A percentile compares a stretch with the other conserved stretches of the same genome.
Conservation (phyloP, 2,888 invertebrate species). For the Priapulus caudatus region DNA sequence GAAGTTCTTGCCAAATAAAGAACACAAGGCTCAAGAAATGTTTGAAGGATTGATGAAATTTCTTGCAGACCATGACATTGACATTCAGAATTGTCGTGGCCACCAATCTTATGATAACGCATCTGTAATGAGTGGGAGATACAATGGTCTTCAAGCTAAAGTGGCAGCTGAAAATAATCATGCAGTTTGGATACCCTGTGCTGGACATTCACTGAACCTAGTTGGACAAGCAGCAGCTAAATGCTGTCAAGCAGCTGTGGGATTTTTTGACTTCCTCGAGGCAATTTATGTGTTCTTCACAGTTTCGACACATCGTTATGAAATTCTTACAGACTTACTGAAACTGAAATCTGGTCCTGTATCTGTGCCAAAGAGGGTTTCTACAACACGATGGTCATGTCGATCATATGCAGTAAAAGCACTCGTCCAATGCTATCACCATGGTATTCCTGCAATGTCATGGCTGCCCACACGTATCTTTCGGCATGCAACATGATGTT, state of each 20-base stretch:
- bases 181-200: not conserved
- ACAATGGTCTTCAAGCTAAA: not conserved
- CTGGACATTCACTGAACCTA: not conserved
- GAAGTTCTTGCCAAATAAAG: slow-evolving; percentile 26
- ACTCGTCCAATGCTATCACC: not conserved
- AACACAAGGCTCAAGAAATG: slow-evolving; percentile 30
- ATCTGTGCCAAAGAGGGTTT: not conserved
- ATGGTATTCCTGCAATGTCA: too few species aligned
- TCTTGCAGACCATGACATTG: not conserved
- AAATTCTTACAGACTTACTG: too few species aligned
- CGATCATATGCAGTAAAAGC: not conserved
- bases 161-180: not conserved
- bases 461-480: too few species aligned
- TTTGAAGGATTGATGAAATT: slow-evolving; percentile 13
- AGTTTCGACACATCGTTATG: not conserved
- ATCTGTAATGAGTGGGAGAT: not conserved
- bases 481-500: too few species aligned
- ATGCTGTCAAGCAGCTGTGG: too few species aligned
- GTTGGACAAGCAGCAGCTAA: not conserved
- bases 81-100: not conserved
- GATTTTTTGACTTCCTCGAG: not conserved
- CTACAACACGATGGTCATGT: not conserved
- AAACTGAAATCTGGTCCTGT: too few species aligned
- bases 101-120: slow-evolving; percentile 1
- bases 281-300: not conserved